phyloP scores from a whole-genome alignment of 2,797 vertebrate species.

The Heteromormyrus szaboi region DNA sequence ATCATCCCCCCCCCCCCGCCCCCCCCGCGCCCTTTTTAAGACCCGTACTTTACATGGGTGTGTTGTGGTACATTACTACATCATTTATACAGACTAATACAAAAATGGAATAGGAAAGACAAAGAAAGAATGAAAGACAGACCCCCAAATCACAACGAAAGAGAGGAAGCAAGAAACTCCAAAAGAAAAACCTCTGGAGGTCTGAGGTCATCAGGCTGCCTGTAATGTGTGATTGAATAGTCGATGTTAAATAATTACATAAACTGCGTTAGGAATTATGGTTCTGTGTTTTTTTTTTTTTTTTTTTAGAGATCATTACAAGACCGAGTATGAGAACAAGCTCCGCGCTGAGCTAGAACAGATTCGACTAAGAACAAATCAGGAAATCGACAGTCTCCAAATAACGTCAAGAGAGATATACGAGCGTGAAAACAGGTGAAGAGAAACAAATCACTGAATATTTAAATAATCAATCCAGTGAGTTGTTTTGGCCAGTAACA shows the following conservation, averaged over 20 bases:
- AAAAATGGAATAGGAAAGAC: not conserved
- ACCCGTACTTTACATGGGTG: not conserved
- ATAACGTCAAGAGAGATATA: slow-evolving; percentile 90
- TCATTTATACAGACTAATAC: not conserved
- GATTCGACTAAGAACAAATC: slow-evolving; percentile 81
- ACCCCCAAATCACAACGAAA: not conserved
- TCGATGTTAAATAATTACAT: not conserved
- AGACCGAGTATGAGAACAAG: slow-evolving; percentile 87
- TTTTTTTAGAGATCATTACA: slow-evolving; percentile 77
- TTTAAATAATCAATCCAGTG: not conserved
- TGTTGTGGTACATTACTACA: not conserved
- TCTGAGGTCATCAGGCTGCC: not conserved
- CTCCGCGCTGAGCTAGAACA: slow-evolving; percentile 83
- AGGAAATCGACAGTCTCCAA: slow-evolving; percentile 89
- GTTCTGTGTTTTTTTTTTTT: slow-evolving; percentile 23
- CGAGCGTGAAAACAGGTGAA: slow-evolving; percentile 69
- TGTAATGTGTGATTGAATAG: not conserved
- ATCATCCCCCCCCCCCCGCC: not conserved
- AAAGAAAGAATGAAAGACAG: not conserved
- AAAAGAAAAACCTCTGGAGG: not conserved
- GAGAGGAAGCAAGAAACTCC: not conserved
- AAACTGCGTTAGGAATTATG: not conserved
- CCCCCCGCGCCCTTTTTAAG: no score
- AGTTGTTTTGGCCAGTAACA: not conserved
- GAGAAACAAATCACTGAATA: not conserved